Evolutionary conservation across 2,797 vertebrate genomes (phyloP).

Genomic region (Sardinella longiceps): DNA sequence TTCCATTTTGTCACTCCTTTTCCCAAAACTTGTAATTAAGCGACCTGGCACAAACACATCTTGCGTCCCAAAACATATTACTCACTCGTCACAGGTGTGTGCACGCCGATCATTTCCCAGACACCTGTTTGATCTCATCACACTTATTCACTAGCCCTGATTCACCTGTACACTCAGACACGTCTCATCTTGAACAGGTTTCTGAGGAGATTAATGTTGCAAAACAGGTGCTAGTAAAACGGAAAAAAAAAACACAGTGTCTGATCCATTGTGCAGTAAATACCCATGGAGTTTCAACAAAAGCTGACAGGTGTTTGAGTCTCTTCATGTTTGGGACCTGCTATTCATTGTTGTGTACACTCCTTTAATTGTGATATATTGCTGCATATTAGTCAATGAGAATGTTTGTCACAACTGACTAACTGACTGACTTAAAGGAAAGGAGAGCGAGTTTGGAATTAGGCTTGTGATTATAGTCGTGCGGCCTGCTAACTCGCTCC

Average conservation of each 20-base stretch:
- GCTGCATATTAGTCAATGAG: not conserved
- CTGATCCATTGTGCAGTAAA: not conserved
- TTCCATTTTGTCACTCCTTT: not conserved
- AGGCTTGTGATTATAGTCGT: not conserved
- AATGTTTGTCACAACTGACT: not conserved
- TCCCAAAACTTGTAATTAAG: not conserved
- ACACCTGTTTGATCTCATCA: conserved; percentile 15
- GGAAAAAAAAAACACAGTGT: conserved; percentile 28
- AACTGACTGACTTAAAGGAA: not conserved
- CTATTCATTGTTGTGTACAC: not conserved
- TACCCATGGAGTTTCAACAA: not conserved
- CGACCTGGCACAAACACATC: not conserved
- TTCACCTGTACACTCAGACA: conserved; percentile 30
- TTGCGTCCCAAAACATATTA: not conserved
- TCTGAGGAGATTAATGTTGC: conserved; percentile 51
- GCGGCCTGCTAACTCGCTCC: not conserved
- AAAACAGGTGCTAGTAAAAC: conserved; percentile 67
- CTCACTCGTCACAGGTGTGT: not conserved
- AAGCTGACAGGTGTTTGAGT: not conserved
- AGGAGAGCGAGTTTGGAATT: not conserved
- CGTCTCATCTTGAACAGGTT: conserved; percentile 66
- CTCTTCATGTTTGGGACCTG: not conserved
- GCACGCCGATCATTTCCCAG: not conserved
- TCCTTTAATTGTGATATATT: not conserved
- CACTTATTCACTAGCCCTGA: not conserved